Percentiles rank a stretch among this genome's conserved stretches.
These are phyloP conservation scores for Sarcophaga carnaria DNA, from an alignment of 2,888 invertebrate species.

Conservation along the genomic window DNA sequence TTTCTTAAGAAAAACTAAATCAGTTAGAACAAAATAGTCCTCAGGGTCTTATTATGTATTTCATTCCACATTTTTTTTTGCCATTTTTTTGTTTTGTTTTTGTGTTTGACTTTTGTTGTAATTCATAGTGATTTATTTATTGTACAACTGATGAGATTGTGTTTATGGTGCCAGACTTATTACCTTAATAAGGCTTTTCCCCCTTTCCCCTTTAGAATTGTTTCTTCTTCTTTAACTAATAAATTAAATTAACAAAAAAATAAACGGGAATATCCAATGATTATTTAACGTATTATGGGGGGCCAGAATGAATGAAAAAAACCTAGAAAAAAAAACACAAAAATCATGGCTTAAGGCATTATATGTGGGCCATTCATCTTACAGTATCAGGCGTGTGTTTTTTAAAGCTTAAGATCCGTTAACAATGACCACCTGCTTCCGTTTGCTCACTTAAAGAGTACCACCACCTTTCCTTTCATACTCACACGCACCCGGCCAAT, in stretches of 20 bases:
- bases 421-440: slow-evolving; percentile 68
- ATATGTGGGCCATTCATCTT: slow-evolving; percentile 40
- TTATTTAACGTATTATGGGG: no score
- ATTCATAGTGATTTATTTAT: neutral
- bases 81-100: neutral
- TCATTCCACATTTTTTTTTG: slow-evolving; percentile 9
- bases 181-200: slow-evolving; percentile 20
- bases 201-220: slow-evolving; percentile 6
- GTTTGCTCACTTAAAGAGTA: neutral
- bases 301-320: neutral
- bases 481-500: neutral
- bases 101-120: slow-evolving; percentile 10
- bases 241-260: slow-evolving; percentile 60
- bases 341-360: slow-evolving; percentile 50
- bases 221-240: slow-evolving; percentile 48
- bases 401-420: slow-evolving; percentile 56
- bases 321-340: neutral
- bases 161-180: slow-evolving; percentile 9
- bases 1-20: slow-evolving; percentile 9
- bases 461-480: neutral
- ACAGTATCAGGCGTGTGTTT: slow-evolving; percentile 14
- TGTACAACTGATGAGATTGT: slow-evolving; percentile 1
- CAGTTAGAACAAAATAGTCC: slow-evolving; percentile 37
- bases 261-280: slow-evolving; percentile 1
- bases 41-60: slow-evolving; percentile 56